phyloP scores from a whole-genome alignment of 2,113 vertebrate species.

The Megaceryle maxima region DNA sequence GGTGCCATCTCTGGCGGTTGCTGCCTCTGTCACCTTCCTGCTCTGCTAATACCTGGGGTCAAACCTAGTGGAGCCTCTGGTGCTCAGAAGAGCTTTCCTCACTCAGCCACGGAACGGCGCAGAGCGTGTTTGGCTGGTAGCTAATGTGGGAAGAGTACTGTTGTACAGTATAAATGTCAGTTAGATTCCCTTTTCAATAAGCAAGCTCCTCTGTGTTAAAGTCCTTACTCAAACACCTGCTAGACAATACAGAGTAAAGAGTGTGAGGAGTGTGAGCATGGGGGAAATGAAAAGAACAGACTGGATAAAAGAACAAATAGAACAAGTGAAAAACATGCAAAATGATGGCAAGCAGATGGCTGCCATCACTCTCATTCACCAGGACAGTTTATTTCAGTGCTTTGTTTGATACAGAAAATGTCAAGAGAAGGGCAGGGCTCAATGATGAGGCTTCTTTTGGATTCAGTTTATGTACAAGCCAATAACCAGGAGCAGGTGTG shows the following conservation, averaged over 20 bases:
- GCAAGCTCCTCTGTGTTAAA: neutral
- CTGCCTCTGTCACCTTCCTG: neutral
- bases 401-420: neutral
- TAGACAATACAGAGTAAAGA: neutral
- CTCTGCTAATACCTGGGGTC: neutral
- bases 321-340: neutral
- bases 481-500: neutral
- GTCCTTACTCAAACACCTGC: neutral
- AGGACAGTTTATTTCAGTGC: neutral
- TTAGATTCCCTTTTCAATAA: neutral
- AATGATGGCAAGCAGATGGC: neutral
- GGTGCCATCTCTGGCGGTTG: neutral
- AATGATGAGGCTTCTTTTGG: neutral
- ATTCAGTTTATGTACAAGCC: neutral
- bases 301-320: neutral
- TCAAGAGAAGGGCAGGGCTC: neutral
- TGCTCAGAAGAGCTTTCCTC: neutral
- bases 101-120: neutral
- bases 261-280: neutral
- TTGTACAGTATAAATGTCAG: neutral
- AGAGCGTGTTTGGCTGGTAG: neutral
- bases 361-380: neutral
- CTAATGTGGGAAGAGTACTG: neutral
- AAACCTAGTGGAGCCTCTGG: neutral
- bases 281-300: constrained; percentile 2